Evolutionary conservation across 2,797 vertebrate species (phyloP).

Genomic region (Simalia tracyae): DNA sequence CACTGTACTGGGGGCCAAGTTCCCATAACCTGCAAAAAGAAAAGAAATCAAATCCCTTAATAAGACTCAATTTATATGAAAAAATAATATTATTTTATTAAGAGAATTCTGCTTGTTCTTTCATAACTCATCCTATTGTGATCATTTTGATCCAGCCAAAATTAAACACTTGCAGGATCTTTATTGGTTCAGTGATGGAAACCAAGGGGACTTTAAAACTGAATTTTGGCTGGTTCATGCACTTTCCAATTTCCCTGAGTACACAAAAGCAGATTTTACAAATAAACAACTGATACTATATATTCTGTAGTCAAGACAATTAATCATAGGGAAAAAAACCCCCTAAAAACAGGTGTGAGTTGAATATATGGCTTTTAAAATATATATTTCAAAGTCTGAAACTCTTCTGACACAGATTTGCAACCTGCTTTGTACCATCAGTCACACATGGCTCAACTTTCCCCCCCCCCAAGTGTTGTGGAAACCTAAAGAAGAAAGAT

Average conservation of each 20-base stretch:
- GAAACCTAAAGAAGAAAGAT: not conserved
- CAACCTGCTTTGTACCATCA: conserved; percentile 1
- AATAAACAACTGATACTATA: conserved; percentile 1
- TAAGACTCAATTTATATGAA: not conserved
- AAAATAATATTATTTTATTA: not conserved
- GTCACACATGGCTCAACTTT: not conserved
- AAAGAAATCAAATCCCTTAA: not conserved
- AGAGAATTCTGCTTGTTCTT: not conserved
- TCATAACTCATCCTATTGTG: not conserved
- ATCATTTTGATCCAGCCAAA: not conserved
- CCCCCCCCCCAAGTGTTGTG: not conserved
- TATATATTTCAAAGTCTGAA: not conserved
- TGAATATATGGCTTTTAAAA: conserved; percentile 18
- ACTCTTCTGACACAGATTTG: conserved; percentile 13
- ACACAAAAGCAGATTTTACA: not conserved
- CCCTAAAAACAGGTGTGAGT: conserved; percentile 19
- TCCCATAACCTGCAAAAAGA: conserved; percentile 82
- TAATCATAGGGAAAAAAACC: conserved; percentile 21
- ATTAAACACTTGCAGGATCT: not conserved
- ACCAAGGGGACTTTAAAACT: not conserved
- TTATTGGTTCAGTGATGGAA: not conserved
- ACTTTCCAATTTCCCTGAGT: not conserved
- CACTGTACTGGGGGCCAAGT: conserved; percentile 87
- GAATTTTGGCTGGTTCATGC: not conserved
- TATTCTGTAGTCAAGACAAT: conserved; percentile 3